Evolutionary conservation across 2,888 invertebrate species (phyloP), one percentile per base, ranked within the genome.

Genomic region (Eupelmus urozonus): DNA sequence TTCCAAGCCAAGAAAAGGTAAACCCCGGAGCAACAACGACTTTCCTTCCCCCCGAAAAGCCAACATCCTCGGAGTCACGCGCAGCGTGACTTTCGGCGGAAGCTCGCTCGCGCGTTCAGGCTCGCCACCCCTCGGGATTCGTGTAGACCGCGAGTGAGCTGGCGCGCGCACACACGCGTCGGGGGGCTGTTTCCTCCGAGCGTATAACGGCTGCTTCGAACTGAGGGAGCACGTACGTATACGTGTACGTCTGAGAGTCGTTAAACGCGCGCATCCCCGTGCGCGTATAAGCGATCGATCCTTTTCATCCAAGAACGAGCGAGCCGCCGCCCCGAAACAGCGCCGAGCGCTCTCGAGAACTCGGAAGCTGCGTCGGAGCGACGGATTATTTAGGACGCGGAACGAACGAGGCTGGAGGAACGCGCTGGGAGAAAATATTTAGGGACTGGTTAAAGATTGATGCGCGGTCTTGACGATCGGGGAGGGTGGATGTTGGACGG

Each of bases 181-280:
- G n/a, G n/a, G n/a, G n/a, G n/a, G n/a, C n/a, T n/a, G n/a, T n/a
- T n/a, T n/a, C n/a, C n/a, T n/a, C n/a, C n/a, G n/a, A n/a, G n/a
- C n/a, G n/a, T n/a, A n/a, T n/a, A n/a, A n/a, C n/a, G n/a, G n/a
- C n/a, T n/a, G n/a, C n/a, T n/a, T n/a, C 67, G 71, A 29, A 45
- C 65, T 70, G 65, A 69, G 69, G 53, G 69, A 76, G 49, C 60
- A 57, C 57, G 55, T 63, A 40, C 63, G 57, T 34, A 49, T 65
- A 66, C 71, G 71, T 59, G 65, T 65, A 29, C 40, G 59, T 25
- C 59, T 59, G 55, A 16, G 69, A 59, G 76, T 59, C 76, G 76
- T 76, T 76, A 76, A 71, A 66, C 66, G 59, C 62, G 62, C 76
- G 57, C 70, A 62, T 62, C 67, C 76, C 53, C 62, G 55, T 62